phyloP scores from a whole-genome alignment of 2,797 vertebrate genomes.

The Enteromius thamalakanensis region DNA sequence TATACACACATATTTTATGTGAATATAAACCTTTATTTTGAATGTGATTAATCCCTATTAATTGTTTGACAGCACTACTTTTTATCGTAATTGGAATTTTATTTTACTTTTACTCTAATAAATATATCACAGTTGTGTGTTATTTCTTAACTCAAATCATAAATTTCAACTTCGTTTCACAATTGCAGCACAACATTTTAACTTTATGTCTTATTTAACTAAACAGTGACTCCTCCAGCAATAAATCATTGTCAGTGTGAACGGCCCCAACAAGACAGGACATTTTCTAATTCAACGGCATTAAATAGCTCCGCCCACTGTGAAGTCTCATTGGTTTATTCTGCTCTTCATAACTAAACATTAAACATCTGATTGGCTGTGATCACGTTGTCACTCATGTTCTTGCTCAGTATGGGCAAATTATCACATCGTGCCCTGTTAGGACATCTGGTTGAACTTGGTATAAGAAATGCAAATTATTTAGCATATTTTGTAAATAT shows the following conservation, averaged over 20 bases:
- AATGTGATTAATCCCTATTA: too few species aligned
- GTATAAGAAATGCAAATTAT: conserved; percentile 3
- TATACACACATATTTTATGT: too few species aligned
- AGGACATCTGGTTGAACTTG: neutral
- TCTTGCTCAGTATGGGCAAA: neutral
- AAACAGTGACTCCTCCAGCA: conserved; percentile 1
- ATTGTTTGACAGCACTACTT: neutral
- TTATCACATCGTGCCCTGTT: neutral
- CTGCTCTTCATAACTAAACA: neutral
- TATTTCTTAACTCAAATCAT: neutral
- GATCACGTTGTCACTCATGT: neutral
- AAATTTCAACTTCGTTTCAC: too few species aligned
- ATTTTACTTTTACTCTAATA: neutral
- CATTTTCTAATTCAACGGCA: neutral
- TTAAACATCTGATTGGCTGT: neutral
- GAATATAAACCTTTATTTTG: too few species aligned
- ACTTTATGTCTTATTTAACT: neutral
- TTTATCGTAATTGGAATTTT: neutral
- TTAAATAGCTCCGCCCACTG: conserved; percentile 29
- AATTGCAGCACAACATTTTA: neutral
- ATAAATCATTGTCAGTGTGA: conserved; percentile 28
- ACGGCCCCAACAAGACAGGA: neutral
- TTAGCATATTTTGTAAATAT: conserved; percentile 38
- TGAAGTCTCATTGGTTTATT: conserved; percentile 20
- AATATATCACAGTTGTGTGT: neutral